Conservation (phyloP, 2,797 vertebrate species). For the Cossypha heuglini region DNA sequence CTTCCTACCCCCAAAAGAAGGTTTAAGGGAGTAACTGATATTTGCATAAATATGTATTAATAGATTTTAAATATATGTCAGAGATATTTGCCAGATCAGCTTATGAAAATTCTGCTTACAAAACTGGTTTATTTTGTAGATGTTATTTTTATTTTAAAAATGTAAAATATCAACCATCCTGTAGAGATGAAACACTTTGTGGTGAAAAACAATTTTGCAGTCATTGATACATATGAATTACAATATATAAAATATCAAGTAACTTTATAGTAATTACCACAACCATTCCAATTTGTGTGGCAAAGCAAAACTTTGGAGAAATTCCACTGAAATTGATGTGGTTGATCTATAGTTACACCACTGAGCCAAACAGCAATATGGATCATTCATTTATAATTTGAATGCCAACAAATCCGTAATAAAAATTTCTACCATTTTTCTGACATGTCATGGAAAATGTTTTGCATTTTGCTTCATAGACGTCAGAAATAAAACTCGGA, state of each 20-base stretch:
- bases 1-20: not conserved
- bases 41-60: not conserved
- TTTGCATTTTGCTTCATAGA: not conserved
- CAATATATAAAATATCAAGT: not conserved
- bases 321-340: not conserved
- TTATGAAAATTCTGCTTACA: not conserved
- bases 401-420: not conserved
- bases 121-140: not conserved
- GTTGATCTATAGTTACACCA: not conserved
- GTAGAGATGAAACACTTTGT: not conserved
- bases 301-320: not conserved
- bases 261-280: not conserved
- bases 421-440: not conserved
- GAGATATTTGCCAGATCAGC: not conserved
- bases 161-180: not conserved
- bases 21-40: not conserved
- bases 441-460: not conserved
- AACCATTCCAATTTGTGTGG: not conserved
- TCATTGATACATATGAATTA: not conserved
- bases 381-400: not conserved
- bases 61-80: not conserved
- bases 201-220: not conserved
- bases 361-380: not conserved
- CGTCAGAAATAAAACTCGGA: not conserved
- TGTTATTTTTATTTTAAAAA: not conserved